A percentile compares a stretch with the other conserved stretches of the same genome.
phyloP scores from a whole-genome alignment of 2,797 vertebrate species.

The Basileuterus tristriatus region DNA sequence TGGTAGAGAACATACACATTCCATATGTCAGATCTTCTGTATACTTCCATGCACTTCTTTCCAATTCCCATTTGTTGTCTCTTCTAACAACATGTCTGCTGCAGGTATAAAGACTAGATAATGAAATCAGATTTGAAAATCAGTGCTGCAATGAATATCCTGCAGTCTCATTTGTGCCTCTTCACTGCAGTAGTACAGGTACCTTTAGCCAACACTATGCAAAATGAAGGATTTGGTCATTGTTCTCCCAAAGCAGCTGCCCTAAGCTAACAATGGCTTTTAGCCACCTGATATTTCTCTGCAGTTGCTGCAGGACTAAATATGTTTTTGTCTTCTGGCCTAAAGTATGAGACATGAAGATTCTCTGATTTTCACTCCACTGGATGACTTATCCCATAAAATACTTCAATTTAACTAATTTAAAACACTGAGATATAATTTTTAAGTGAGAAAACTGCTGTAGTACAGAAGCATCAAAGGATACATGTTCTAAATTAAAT shows the following conservation, averaged over 20 bases:
- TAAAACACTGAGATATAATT: background rate
- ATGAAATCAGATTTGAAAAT: background rate
- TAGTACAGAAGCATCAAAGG: background rate
- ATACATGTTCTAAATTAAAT: background rate
- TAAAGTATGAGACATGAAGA: background rate
- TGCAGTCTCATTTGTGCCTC: background rate
- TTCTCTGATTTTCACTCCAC: background rate
- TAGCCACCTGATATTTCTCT: background rate
- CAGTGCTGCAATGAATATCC: background rate
- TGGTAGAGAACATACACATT: background rate
- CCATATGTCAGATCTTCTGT: background rate
- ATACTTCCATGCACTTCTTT: background rate
- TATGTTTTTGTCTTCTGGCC: background rate
- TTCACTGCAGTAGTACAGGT: background rate
- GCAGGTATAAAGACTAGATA: background rate
- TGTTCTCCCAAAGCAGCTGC: background rate
- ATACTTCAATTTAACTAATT: background rate
- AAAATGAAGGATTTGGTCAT: background rate
- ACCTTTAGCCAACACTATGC: background rate
- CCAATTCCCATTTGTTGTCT: background rate
- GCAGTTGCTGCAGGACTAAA: background rate
- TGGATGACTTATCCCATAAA: background rate
- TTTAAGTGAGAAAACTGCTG: slow-evolving; percentile 13
- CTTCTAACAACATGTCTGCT: background rate
- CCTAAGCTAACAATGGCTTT: background rate